Evolutionary conservation across 2,888 invertebrate genomes (phyloP).

Genomic region (Disparrhopalites patrizii): DNA sequence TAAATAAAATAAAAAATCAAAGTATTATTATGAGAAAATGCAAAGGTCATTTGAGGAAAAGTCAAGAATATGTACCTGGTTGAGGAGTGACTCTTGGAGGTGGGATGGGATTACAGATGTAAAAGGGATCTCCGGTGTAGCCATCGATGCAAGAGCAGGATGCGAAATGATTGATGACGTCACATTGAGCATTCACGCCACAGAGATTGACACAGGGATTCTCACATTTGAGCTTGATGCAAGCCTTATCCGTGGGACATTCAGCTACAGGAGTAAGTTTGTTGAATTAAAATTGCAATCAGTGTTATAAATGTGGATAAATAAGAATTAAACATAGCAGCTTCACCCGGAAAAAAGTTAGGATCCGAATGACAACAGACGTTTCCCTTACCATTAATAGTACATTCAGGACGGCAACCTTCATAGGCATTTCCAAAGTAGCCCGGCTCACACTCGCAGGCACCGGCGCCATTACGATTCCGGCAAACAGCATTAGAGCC

Average conservation of each 20-base stretch:
- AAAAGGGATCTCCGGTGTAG: constrained; percentile 51
- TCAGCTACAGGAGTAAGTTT: constrained; percentile 61
- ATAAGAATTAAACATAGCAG: too few relatives aligned
- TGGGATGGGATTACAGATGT: constrained; percentile 41
- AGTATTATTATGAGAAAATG: too few relatives aligned
- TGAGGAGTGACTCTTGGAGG: constrained; percentile 16
- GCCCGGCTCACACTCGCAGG: constrained; percentile 68
- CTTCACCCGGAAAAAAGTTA: too few relatives aligned
- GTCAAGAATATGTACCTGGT: neutral
- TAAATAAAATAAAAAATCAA: too few relatives aligned
- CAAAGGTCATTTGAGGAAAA: neutral
- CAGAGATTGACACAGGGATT: constrained; percentile 79
- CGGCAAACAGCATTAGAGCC: constrained; percentile 71
- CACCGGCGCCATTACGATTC: constrained; percentile 61
- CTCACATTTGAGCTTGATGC: constrained; percentile 72
- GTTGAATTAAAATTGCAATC: too few relatives aligned
- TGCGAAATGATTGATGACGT: constrained; percentile 50
- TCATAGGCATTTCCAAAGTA: constrained; percentile 69
- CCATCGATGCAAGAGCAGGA: constrained; percentile 33
- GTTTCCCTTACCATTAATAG: constrained; percentile 57
- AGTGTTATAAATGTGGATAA: too few relatives aligned
- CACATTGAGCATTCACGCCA: constrained; percentile 69
- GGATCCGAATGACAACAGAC: too few relatives aligned
- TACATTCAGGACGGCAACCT: constrained; percentile 62
- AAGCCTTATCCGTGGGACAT: constrained; percentile 74